Evolutionary conservation across 2,888 invertebrate genomes (phyloP), one percentile per base, ranked within the genome.

Genomic region (Philaethria dido): DNA sequence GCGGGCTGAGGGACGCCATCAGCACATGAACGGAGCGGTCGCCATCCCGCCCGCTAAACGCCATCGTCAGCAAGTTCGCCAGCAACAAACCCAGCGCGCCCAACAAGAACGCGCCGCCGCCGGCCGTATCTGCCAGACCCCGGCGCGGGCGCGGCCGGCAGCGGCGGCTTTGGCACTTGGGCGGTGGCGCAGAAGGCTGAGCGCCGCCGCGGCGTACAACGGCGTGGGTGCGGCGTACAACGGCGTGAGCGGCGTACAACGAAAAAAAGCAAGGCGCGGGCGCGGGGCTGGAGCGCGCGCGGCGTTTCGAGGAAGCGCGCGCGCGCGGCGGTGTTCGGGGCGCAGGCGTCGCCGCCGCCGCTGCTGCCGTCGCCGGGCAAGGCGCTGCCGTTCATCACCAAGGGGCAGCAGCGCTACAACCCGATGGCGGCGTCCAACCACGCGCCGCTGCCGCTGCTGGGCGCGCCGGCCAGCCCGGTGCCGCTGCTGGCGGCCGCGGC

Each of bases 371-470:
- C 93, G 33, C 93, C 92, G 1, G 93, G 93, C 75, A 93, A 93
- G 78, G 92, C 93, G 54, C 83, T 93, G 73, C 92, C 93, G 2
- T 92, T 93, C 81, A 89, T 93, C 78, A 93, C 88, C 79, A 93
- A 93, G 78, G 93, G 93, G 62, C 90, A 91, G 77, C 93, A 92
- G 75, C 87, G 93, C 62, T 92, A 87, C 80, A 92, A 92, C 77
- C 93, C 93, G 8, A 92, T 93, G 90, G 93, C 92, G 3, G 90
- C 92, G 14, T 76, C 81, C 47, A 92, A 90, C 78, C 92, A 92
- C 81, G 74, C 89, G 61, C 89, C 92, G 57, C 79, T 92, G 71
- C 92, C 92, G 45, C 82, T 92, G 70, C 77, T 92, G 66, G 91
- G 91, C 45, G 88, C 91, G 69, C 91, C 92, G 6, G 85, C 91